A percentile compares a stretch with the other conserved stretches of the same genome.
phyloP scores from a whole-genome alignment of 2,888 invertebrate genomes.

The Nipponacmea schrenckii region DNA sequence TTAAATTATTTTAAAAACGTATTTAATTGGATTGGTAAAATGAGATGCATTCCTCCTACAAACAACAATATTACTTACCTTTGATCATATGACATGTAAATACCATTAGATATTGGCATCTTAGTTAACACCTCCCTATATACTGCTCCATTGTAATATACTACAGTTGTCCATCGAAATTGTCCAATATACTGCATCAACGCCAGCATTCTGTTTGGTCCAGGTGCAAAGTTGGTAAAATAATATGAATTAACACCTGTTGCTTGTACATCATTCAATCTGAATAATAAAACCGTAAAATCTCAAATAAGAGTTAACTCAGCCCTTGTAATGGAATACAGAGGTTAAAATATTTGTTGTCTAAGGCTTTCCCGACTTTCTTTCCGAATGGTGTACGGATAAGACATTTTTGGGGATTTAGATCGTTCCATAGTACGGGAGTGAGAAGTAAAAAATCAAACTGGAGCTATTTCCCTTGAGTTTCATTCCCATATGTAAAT shows the following conservation, averaged over 20 bases:
- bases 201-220: not conserved
- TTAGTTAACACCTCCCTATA: slow-evolving; percentile 16
- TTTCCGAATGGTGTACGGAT: too few species aligned
- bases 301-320: not conserved
- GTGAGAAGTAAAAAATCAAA: too few species aligned
- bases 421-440: too few species aligned
- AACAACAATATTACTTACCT: slow-evolving; percentile 14
- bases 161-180: slow-evolving; percentile 18
- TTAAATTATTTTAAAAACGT: too few species aligned
- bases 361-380: too few species aligned
- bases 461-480: not conserved
- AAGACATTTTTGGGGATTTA: slow-evolving; percentile 19
- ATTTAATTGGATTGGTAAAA: too few species aligned
- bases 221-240: slow-evolving; percentile 28
- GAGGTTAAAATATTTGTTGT: too few species aligned
- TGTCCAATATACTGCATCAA: slow-evolving; percentile 9
- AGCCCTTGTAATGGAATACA: slow-evolving; percentile 20
- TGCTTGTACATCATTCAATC: slow-evolving; percentile 33
- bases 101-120: slow-evolving; percentile 22
- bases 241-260: slow-evolving; percentile 34
- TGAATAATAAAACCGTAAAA: slow-evolving; percentile 8
- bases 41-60: too few species aligned
- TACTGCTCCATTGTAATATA: slow-evolving; percentile 21
- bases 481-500: too few species aligned
- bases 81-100: slow-evolving; percentile 24